phyloP scores from a whole-genome alignment of 2,888 invertebrate species.

The Fragum sueziense region DNA sequence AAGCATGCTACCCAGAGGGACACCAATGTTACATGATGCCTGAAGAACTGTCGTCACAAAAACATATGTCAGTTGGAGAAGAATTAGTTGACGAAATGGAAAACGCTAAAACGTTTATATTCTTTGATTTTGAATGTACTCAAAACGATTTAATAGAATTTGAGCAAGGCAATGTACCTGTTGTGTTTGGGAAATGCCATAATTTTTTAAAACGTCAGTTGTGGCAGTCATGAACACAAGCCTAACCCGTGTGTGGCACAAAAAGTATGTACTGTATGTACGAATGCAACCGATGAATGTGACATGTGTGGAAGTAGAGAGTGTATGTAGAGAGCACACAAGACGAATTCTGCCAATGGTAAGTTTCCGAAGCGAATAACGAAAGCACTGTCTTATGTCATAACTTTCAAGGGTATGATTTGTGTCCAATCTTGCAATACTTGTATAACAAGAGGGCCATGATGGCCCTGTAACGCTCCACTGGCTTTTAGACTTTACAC shows the following conservation, averaged over 20 bases:
- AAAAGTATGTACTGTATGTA: conserved; percentile 30
- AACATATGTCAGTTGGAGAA: conserved; percentile 10
- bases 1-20: background rate
- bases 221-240: conserved; percentile 25
- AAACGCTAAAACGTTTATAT: conserved; percentile 13
- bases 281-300: conserved; percentile 15
- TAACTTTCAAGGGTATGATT: too few species aligned
- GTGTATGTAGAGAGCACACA: too few species aligned
- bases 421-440: too few species aligned
- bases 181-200: conserved; percentile 12
- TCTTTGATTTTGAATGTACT: conserved; percentile 29
- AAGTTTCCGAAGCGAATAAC: too few species aligned
- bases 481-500: too few species aligned
- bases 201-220: conserved; percentile 17
- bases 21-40: conserved; percentile 23
- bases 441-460: too few species aligned
- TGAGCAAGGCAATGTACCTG: background rate
- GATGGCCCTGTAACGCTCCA: too few species aligned
- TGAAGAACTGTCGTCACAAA: background rate
- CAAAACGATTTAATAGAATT: conserved; percentile 20
- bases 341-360: too few species aligned
- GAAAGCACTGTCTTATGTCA: background rate
- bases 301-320: conserved; percentile 5
- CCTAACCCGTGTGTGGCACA: conserved; percentile 27
- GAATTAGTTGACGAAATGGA: background rate